Evolutionary conservation across 2,113 vertebrate species (phyloP), one percentile per base, ranked within the genome.

Genomic region (Malurus melanocephalus): DNA sequence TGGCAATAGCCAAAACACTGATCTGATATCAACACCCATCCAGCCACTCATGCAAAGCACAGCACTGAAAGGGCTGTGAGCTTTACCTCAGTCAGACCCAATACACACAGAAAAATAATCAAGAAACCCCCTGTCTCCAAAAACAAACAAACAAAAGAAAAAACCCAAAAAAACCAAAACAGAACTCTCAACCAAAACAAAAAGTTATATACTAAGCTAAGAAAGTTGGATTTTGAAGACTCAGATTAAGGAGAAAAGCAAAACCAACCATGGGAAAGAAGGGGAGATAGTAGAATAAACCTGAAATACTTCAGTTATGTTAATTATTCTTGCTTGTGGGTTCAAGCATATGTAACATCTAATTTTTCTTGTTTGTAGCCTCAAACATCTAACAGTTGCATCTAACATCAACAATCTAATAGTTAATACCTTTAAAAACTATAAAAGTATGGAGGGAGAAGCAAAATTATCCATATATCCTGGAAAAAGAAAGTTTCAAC

Each of bases 61-160:
- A 38, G 38, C 38, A 38, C 38, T 11, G 38, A 38, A 38, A 38
- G 38, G 11, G 38, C 38, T 38, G 38, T 11, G 38, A 38, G 38
- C 38, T 38, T 38, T 38, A 11, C 38, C 38, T 38, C 38, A 38
- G 38, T 38, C 38, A 38, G 38, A 38, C 38, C 38, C 38, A 38
- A 38, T 38, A 38, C 38, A 38, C 38, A 38, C 13, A 56, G 53
- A 80, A 26, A 51, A 4, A 57, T 8, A 3, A 35, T 21, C 40
- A 30, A 40, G 38, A 7, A 35, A 28, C 1, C 0, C 1, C 5
- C 13, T 18, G 0, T 0, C 4, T 22, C 21, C 11, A 46, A 46
- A 46, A 45, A 15, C 11, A 45, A 76, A 38, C 11, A 38, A n/a
- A n/a, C n/a, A n/a, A n/a, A n/a, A n/a, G n/a, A n/a, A n/a, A 62